Conservation (phyloP, 2,888 invertebrate species). For the Smittia sp. region DNA sequence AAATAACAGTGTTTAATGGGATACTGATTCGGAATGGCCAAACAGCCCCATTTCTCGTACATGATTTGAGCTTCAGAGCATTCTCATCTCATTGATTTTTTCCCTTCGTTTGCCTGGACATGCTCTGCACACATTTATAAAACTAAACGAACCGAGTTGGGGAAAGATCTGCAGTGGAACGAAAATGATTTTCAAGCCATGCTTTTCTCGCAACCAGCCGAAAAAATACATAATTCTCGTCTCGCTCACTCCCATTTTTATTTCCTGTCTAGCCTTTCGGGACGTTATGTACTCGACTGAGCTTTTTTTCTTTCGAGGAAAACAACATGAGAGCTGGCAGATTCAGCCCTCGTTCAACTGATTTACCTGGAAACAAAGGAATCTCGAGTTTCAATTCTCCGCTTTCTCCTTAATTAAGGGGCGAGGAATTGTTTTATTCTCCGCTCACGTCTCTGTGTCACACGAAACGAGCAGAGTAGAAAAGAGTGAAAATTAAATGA, state of each 20-base stretch:
- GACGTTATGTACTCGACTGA: slow-evolving; percentile 20
- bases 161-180: not conserved
- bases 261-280: slow-evolving; percentile 40
- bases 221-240: slow-evolving; percentile 18
- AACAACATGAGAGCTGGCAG: not conserved
- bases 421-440: not conserved
- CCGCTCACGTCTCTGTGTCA: too few relatives aligned
- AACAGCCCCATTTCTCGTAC: not conserved
- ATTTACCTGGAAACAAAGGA: not conserved
- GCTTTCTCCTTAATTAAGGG: too few relatives aligned
- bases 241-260: slow-evolving; percentile 21
- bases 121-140: not conserved
- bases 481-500: not conserved
- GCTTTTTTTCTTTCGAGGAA: not conserved
- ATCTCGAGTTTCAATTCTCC: not conserved
- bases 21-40: not conserved
- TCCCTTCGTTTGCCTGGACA: not conserved
- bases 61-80: not conserved
- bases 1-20: not conserved
- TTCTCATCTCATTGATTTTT: slow-evolving; percentile 17
- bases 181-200: not conserved
- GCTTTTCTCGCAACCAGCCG: not conserved
- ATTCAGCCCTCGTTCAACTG: not conserved
- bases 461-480: too few relatives aligned
- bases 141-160: not conserved